A percentile compares a stretch with the other conserved stretches of the same genome.
Evolutionary conservation across 2,888 invertebrate species (phyloP).

Genomic region (Notodonta ziczac): DNA sequence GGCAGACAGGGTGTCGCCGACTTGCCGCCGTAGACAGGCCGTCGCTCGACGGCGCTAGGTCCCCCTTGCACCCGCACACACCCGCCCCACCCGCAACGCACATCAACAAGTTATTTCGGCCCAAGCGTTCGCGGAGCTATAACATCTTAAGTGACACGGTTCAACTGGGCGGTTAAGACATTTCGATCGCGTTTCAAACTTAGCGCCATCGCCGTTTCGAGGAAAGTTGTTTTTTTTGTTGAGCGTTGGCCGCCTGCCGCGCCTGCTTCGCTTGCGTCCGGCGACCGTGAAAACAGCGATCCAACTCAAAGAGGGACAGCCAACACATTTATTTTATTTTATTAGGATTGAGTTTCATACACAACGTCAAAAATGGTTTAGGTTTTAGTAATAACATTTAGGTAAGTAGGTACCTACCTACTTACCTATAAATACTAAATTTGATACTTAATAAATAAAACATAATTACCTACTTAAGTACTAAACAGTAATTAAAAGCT

Average conservation of each 20-base stretch:
- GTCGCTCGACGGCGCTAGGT: slow-evolving; percentile 87
- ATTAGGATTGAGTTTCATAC: neutral
- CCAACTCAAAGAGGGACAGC: slow-evolving; percentile 45
- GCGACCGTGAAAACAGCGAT: slow-evolving; percentile 76
- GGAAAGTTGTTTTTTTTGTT: slow-evolving; percentile 83
- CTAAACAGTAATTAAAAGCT: too few species aligned
- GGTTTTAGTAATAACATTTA: neutral
- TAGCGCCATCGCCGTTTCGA: slow-evolving; percentile 83
- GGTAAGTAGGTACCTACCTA: too few species aligned
- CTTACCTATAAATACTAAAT: too few species aligned
- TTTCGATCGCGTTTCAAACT: slow-evolving; percentile 54
- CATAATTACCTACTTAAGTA: too few species aligned
- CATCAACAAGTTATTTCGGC: slow-evolving; percentile 85
- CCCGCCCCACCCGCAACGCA: slow-evolving; percentile 71
- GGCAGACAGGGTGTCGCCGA: slow-evolving; percentile 98
- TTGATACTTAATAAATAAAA: too few species aligned
- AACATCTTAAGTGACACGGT: slow-evolving; percentile 65
- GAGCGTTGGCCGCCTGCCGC: slow-evolving; percentile 72
- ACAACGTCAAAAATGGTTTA: neutral
- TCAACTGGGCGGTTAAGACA: slow-evolving; percentile 56
- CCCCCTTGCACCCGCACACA: slow-evolving; percentile 65
- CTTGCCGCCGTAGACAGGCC: slow-evolving; percentile 92
- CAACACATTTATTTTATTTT: slow-evolving; percentile 12
- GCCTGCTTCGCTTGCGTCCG: slow-evolving; percentile 70
- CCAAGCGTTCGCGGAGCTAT: slow-evolving; percentile 56